Conservation (phyloP, 2,113 vertebrate species). For the Campylomormyrus tamandua region DNA sequence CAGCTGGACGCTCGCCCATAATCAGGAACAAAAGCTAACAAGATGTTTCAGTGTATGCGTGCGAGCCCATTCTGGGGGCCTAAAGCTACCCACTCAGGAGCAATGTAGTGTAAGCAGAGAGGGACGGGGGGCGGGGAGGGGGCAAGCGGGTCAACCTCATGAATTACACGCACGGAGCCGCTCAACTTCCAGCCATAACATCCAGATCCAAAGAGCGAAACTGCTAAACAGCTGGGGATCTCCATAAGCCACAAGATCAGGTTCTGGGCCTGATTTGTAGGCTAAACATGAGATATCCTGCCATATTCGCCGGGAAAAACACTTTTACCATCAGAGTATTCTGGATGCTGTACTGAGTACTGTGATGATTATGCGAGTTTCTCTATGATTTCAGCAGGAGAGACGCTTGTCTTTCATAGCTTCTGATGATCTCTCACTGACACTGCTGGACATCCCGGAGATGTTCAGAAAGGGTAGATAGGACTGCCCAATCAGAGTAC, state of each 20-base stretch:
- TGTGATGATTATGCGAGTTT: not conserved
- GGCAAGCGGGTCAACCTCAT: not conserved
- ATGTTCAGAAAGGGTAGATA: not conserved
- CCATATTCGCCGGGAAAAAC: not conserved
- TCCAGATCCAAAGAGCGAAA: not conserved
- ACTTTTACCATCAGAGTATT: not conserved
- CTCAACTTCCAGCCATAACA: not conserved
- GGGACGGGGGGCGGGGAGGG: not conserved
- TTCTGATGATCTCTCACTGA: not conserved
- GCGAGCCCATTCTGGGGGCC: not conserved
- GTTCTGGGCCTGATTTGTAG: not conserved
- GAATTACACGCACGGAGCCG: not conserved
- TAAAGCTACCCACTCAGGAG: not conserved
- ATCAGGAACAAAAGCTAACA: not conserved
- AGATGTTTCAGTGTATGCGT: not conserved
- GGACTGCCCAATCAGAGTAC: not conserved
- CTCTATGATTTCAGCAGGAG: not conserved
- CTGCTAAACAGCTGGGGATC: not conserved
- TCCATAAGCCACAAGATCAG: not conserved
- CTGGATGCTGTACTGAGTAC: not conserved
- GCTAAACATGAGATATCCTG: not conserved
- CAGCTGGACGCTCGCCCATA: not conserved
- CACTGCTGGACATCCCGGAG: not conserved
- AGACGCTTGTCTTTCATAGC: not conserved
- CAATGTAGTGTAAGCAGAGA: not conserved